phyloP scores from a whole-genome alignment of 2,888 invertebrate species.

The Reticulitermes lucifugus region DNA sequence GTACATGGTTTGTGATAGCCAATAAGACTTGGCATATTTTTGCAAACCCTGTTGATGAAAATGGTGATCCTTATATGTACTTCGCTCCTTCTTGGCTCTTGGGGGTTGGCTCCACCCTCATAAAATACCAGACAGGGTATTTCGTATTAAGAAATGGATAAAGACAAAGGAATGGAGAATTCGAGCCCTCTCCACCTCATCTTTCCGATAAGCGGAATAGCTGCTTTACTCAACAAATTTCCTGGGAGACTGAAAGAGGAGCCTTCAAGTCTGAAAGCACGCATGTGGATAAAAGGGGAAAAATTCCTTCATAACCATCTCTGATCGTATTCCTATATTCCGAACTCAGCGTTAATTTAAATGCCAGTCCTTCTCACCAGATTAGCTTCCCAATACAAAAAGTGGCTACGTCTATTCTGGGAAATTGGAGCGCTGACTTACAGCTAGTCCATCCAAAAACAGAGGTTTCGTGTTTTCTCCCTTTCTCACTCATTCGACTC shows the following conservation, averaged over 20 bases:
- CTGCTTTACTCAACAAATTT: conserved; percentile 9
- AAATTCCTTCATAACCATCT: conserved; percentile 11
- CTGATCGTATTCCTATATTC: conserved; percentile 20
- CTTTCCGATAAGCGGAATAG: not conserved
- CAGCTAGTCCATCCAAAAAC: too few relatives aligned
- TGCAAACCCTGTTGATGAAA: too few relatives aligned
- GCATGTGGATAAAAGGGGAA: not conserved
- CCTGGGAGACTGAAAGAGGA: not conserved
- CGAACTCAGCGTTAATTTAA: conserved; percentile 10
- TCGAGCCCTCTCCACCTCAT: not conserved
- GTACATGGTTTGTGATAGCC: too few relatives aligned
- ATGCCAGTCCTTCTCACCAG: not conserved
- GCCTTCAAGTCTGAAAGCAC: not conserved
- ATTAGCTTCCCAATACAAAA: not conserved
- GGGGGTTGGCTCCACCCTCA: not conserved
- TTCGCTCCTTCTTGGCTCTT: not conserved
- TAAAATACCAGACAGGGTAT: not conserved
- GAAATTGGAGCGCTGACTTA: not conserved
- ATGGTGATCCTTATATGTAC: not conserved
- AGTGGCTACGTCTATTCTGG: not conserved
- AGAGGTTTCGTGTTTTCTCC: too few relatives aligned
- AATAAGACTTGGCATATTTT: too few relatives aligned
- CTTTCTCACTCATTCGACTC: too few relatives aligned
- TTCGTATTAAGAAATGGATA: conserved; percentile 3
- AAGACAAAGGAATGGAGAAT: conserved; percentile 1